phyloP scores from a whole-genome alignment of 2,797 vertebrate species.

The Merluccius polli region DNA sequence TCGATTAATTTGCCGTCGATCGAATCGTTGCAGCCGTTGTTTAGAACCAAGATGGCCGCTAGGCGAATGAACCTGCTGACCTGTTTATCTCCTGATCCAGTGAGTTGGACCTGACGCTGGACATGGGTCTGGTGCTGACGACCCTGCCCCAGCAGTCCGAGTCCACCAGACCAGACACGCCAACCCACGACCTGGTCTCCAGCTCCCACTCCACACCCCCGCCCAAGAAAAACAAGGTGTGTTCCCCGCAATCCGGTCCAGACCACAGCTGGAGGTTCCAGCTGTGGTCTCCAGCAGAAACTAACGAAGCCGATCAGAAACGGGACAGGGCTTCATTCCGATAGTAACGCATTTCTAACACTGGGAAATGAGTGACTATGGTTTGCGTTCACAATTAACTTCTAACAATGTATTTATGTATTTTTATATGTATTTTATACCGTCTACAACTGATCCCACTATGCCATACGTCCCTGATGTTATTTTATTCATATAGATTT shows the following conservation, averaged over 20 bases:
- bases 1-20: too few relatives aligned
- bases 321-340: too few relatives aligned
- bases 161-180: slow-evolving; percentile 65
- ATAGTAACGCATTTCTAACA: too few relatives aligned
- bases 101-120: slow-evolving; percentile 62
- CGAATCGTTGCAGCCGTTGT: too few relatives aligned
- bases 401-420: neutral
- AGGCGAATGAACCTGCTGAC: neutral
- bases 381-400: neutral
- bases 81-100: slow-evolving; percentile 31
- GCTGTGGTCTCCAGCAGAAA: too few relatives aligned
- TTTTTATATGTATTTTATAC: neutral
- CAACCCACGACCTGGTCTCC: slow-evolving; percentile 68
- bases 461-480: neutral
- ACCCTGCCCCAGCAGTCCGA: slow-evolving; percentile 51
- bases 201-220: slow-evolving; percentile 74
- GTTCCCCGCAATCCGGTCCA: neutral
- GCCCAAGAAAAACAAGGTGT: slow-evolving; percentile 75
- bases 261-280: too few relatives aligned
- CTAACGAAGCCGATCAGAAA: too few relatives aligned
- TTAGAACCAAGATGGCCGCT: too few relatives aligned
- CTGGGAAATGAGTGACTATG: too few relatives aligned
- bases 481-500: neutral
- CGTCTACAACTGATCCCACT: neutral
- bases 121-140: slow-evolving; percentile 56